These are phyloP conservation scores for Galeopterus variegatus DNA, from an alignment of 2,113 vertebrate genomes.

Conservation along the genomic window DNA sequence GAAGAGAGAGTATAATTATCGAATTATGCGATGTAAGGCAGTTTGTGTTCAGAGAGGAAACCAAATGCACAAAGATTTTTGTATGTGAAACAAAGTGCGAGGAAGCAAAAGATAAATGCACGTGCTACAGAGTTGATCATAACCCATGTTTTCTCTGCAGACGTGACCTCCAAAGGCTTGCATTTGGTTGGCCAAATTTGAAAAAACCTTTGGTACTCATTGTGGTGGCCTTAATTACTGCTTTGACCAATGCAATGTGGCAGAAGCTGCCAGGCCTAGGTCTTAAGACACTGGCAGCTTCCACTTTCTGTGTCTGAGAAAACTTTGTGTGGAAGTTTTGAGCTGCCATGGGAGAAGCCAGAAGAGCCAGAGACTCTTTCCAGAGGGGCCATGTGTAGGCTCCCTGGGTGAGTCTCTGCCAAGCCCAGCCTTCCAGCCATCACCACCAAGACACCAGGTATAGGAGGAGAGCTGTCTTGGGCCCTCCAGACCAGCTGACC, in stretches of 20 bases:
- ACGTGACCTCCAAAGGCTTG: background rate
- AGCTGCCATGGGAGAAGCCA: accelerated
- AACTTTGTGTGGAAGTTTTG: background rate
- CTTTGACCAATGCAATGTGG: accelerated
- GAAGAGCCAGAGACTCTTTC: background rate
- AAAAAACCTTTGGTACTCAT: accelerated
- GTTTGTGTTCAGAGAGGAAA: background rate
- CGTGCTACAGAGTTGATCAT: accelerated
- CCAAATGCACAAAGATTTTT: background rate
- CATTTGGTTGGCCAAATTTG: no score
- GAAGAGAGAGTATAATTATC: background rate
- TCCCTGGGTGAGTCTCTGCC: accelerated
- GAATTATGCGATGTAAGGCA: background rate
- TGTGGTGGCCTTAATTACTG: background rate
- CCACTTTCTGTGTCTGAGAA: background rate
- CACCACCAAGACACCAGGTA: accelerated
- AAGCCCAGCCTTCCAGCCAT: accelerated
- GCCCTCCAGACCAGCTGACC: background rate
- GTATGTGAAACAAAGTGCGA: background rate
- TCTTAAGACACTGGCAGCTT: background rate
- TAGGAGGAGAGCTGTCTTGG: background rate
- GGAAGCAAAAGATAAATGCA: background rate
- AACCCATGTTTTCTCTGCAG: accelerated
- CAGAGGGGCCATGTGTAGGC: accelerated
- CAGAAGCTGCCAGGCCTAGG: background rate